phyloP scores from a whole-genome alignment of 1,140 invertebrate genomes.

The Lasaia peninsularis region DNA sequence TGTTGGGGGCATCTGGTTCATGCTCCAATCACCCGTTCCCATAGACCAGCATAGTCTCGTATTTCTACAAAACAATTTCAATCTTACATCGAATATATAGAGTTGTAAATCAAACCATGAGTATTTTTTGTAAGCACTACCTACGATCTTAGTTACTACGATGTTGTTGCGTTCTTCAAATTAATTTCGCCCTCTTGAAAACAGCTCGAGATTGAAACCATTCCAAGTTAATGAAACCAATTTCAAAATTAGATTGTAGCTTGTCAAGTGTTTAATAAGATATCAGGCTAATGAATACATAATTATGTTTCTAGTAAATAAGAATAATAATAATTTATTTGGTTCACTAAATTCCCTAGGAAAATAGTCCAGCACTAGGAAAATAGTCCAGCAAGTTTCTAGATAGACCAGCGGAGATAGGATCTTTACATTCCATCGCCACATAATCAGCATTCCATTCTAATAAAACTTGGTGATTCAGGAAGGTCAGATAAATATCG shows the following conservation, averaged over 20 bases:
- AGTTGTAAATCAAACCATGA: conserved; percentile 22
- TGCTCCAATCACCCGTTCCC: conserved; percentile 33
- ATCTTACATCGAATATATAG: conserved; percentile 24
- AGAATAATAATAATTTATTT: no score
- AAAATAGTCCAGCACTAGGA: no score
- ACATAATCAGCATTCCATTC: no score
- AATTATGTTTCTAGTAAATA: background rate
- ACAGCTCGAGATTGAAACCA: conserved; percentile 52
- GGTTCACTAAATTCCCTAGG: no score
- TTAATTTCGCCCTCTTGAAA: conserved; percentile 68
- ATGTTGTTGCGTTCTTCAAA: conserved; percentile 65
- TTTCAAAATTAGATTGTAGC: conserved; percentile 30
- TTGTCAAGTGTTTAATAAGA: conserved; percentile 4
- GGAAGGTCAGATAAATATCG: no score
- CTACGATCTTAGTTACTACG: conserved; percentile 21
- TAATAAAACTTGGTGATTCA: no score
- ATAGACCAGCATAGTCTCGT: conserved; percentile 21
- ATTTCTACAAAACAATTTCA: background rate
- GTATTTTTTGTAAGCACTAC: background rate
- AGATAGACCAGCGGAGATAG: no score
- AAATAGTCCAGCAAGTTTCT: no score
- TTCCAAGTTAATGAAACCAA: conserved; percentile 50
- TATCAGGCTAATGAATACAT: background rate
- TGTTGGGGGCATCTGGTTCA: conserved; percentile 63
- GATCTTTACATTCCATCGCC: no score